Evolutionary conservation across 2,113 vertebrate species (phyloP).

Genomic region (Zosterops pallidus): DNA sequence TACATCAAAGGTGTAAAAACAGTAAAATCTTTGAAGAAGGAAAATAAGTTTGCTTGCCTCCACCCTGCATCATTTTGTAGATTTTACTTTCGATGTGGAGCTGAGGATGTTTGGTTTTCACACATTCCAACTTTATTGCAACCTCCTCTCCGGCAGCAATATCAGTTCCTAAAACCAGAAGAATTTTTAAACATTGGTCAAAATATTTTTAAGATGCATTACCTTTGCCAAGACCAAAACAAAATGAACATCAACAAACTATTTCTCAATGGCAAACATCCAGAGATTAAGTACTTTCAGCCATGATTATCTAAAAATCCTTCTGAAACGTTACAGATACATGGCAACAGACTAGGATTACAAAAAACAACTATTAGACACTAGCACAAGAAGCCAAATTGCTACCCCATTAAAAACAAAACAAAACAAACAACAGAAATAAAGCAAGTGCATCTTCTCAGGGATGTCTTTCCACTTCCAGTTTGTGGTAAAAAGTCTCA

Average conservation of each 20-base stretch:
- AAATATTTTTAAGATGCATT: not conserved
- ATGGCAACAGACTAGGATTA: not conserved
- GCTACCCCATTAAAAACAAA: not conserved
- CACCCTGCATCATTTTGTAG: constrained; percentile 99
- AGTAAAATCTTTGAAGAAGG: not conserved
- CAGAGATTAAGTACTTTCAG: not conserved
- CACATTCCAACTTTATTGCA: constrained; percentile 96
- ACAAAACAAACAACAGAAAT: not conserved
- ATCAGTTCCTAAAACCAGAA: constrained; percentile 84
- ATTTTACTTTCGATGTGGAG: constrained; percentile 99
- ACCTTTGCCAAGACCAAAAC: not conserved
- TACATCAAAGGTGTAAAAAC: not conserved
- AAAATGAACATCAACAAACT: not conserved
- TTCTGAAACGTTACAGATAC: not conserved
- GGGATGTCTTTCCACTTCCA: not conserved
- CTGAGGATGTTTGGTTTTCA: constrained; percentile 98
- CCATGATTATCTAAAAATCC: not conserved
- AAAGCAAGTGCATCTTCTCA: not conserved
- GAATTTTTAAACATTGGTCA: not conserved
- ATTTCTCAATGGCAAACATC: not conserved
- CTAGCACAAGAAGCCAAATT: not conserved
- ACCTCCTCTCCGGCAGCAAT: constrained; percentile 94
- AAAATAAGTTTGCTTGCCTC: constrained; percentile 76
- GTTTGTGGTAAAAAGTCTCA: not conserved
- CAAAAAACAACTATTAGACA: not conserved